phyloP scores from a whole-genome alignment of 1,140 invertebrate species.

The Drosophila neocordata region DNA sequence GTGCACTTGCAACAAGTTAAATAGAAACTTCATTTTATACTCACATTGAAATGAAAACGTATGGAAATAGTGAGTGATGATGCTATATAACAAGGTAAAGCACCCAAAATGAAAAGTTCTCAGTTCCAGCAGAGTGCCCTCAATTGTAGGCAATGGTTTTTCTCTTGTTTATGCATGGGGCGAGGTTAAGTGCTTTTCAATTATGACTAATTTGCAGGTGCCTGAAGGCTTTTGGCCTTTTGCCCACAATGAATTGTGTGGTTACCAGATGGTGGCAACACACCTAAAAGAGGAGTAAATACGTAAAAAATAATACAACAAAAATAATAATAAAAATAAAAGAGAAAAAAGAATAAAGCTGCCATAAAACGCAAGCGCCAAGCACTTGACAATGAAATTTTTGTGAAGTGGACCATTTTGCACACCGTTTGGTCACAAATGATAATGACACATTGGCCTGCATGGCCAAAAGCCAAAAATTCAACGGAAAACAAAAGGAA shows the following conservation, averaged over 20 bases:
- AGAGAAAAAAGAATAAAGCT: constrained; percentile 25
- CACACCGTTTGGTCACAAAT: constrained; percentile 61
- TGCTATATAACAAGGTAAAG: constrained; percentile 16
- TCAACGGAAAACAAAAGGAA: not conserved
- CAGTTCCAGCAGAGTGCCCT: constrained; percentile 27
- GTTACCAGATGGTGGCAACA: constrained; percentile 39
- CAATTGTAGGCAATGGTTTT: constrained; percentile 47
- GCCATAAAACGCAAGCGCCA: constrained; percentile 63
- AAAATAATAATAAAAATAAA: not conserved
- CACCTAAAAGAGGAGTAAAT: constrained; percentile 24
- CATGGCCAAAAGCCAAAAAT: constrained; percentile 60
- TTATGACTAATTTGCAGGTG: constrained; percentile 68
- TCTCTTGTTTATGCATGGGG: constrained; percentile 17
- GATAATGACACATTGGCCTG: constrained; percentile 54
- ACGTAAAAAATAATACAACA: not conserved
- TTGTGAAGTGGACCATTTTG: constrained; percentile 63
- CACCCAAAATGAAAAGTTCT: not conserved
- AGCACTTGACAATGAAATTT: constrained; percentile 67
- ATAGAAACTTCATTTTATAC: constrained; percentile 39
- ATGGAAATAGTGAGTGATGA: constrained; percentile 35
- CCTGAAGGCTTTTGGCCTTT: constrained; percentile 41
- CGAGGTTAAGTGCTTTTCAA: constrained; percentile 62
- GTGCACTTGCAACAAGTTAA: constrained; percentile 27
- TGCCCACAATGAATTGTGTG: constrained; percentile 42
- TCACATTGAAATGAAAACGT: constrained; percentile 39